Evolutionary conservation across 1,140 invertebrate genomes (phyloP), one percentile per base, ranked within the genome.

Genomic region (Drosophila mojavensis): DNA sequence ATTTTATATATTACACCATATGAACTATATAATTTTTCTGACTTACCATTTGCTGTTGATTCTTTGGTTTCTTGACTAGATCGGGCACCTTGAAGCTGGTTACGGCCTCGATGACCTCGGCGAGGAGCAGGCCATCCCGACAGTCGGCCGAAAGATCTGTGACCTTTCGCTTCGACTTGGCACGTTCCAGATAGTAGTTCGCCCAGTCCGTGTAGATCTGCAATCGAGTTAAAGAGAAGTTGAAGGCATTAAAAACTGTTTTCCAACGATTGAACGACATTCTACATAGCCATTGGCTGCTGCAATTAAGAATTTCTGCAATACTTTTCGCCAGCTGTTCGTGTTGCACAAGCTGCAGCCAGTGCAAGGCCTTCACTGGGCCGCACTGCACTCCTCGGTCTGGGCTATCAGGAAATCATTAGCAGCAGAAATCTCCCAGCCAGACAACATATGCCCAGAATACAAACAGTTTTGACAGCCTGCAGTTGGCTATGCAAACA

Each of bases 191-290:
- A 92, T 99, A 99, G 91, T 99, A 97, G 93, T 99, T 99, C 26
- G 97, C 98, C 98, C 98, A 99, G 93, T 98, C 97, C 26, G 97
- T 98, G 93, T 99, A 99, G 84, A 99, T 98, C 98, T 99, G 94
- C 17, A 94, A 71, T 63, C 6, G 13, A 45, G 48, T 48, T 43
- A 59, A 56, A 41, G 53, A 24, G 30, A 3, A 24, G 20, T 4
- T 39, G 26, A 0, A 61, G 28, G 36, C 50, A 3, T 58, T 47
- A 43, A 63, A 15, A 61, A 50, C 36, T 67, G 61, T 79, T 48
- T 48, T 48, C 15, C 17, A 50, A 13, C 9, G 15, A 9, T 53
- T 33, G 71, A 79, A 68, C 50, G 56, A 39, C 65, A 74, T 45
- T 36, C 65, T 59, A 72, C 78, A 39, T 88, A 43, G 69, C 68